Evolutionary conservation across 2,888 invertebrate genomes (phyloP).

Genomic region (Allacma fusca): DNA sequence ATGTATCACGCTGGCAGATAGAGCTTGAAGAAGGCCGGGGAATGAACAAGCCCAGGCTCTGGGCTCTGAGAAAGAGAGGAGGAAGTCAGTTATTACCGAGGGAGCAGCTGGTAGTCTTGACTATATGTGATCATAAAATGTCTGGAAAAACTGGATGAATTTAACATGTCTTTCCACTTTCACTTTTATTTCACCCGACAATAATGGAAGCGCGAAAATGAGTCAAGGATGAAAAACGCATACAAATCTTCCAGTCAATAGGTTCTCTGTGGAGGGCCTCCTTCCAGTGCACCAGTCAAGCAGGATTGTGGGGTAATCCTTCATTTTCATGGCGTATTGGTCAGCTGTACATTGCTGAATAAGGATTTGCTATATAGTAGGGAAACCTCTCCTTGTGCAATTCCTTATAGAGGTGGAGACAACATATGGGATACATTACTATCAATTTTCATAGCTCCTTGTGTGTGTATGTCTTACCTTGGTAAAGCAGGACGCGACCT

Average conservation of each 20-base stretch:
- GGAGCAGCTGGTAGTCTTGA: constrained; percentile 12
- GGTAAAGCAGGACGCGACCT: no score
- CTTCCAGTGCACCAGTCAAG: neutral
- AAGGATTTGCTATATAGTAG: no score
- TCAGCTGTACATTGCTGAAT: neutral
- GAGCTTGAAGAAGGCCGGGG: no score
- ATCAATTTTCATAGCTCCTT: no score
- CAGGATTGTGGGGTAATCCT: constrained; percentile 1
- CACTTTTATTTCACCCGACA: constrained; percentile 7
- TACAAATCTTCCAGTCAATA: constrained; percentile 17
- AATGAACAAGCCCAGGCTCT: no score
- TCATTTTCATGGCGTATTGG: neutral
- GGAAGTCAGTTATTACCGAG: constrained; percentile 5
- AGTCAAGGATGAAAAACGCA: constrained; percentile 22
- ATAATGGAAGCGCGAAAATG: constrained; percentile 23
- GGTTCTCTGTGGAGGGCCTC: neutral
- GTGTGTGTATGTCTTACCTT: no score
- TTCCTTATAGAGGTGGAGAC: no score
- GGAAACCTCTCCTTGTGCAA: no score
- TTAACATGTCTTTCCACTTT: constrained; percentile 28
- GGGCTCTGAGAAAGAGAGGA: neutral
- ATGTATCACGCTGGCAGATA: no score
- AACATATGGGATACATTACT: no score
- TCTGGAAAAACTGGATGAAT: constrained; percentile 15
- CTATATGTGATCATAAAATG: constrained; percentile 7